These are phyloP conservation scores for Calycopis cecrops DNA, from an alignment of 1,140 invertebrate genomes.

Conservation along the genomic window DNA sequence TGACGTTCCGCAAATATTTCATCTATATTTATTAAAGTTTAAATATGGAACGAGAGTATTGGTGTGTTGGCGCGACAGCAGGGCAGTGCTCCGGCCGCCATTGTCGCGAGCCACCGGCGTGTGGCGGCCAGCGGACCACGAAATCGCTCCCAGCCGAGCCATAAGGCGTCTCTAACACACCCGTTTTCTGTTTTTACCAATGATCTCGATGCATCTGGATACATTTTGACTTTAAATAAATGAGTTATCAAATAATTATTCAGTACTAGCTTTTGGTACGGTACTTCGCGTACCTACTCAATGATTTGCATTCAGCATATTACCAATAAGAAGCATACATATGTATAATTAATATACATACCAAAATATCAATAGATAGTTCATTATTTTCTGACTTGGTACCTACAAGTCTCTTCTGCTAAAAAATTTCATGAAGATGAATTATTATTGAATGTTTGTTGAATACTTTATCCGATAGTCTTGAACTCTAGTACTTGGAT, in stretches of 20 bases:
- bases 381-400: too few species aligned
- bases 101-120: conserved; percentile 57
- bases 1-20: conserved; percentile 18
- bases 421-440: too few species aligned
- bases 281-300: too few species aligned
- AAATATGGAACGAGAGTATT: background rate
- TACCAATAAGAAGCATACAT: too few species aligned
- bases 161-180: conserved; percentile 23
- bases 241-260: background rate
- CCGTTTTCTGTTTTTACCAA: conserved; percentile 11
- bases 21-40: background rate
- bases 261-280: background rate
- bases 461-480: too few species aligned
- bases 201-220: background rate
- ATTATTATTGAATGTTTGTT: too few species aligned
- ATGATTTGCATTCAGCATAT: too few species aligned
- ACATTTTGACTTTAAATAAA: too few species aligned
- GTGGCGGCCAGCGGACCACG: conserved; percentile 57
- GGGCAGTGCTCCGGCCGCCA: conserved; percentile 50
- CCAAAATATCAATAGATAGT: too few species aligned
- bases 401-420: too few species aligned
- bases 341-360: too few species aligned
- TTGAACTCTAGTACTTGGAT: too few species aligned
- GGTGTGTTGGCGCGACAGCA: conserved; percentile 26
- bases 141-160: conserved; percentile 55